These are phyloP conservation scores for Podiceps cristatus DNA, from an alignment of 2,113 vertebrate genomes.

Conservation along the genomic window DNA sequence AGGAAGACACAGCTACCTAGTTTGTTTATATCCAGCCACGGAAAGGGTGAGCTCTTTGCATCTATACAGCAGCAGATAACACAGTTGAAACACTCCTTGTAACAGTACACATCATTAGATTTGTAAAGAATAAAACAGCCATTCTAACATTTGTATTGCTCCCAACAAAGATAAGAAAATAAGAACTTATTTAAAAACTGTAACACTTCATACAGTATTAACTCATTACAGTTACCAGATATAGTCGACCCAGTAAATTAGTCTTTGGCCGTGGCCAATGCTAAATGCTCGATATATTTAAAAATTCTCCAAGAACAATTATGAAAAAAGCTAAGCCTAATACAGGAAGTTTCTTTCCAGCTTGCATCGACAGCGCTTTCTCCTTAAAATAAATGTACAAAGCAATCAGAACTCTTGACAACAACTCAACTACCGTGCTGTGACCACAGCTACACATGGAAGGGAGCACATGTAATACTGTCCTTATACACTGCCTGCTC, in stretches of 20 bases:
- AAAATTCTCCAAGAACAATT: background rate
- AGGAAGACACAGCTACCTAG: rapidly evolving
- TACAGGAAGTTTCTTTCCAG: background rate
- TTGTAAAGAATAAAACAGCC: background rate
- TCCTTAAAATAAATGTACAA: background rate
- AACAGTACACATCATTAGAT: background rate
- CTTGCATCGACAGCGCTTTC: background rate
- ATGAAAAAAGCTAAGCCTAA: background rate
- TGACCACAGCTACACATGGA: background rate
- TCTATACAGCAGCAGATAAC: background rate
- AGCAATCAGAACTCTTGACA: background rate
- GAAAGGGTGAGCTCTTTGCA: background rate
- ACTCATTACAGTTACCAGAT: background rate
- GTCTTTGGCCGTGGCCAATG: background rate
- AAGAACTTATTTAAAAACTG: background rate
- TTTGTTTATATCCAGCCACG: background rate
- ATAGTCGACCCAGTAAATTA: background rate
- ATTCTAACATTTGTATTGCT: background rate
- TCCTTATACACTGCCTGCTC: background rate
- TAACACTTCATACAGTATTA: background rate
- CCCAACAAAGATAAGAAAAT: background rate
- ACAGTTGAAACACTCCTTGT: background rate
- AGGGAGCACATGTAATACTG: rapidly evolving
- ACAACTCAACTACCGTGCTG: background rate
- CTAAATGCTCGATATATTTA: background rate